phyloP scores from a whole-genome alignment of 2,797 vertebrate genomes.

The Eptatretus atami region DNA sequence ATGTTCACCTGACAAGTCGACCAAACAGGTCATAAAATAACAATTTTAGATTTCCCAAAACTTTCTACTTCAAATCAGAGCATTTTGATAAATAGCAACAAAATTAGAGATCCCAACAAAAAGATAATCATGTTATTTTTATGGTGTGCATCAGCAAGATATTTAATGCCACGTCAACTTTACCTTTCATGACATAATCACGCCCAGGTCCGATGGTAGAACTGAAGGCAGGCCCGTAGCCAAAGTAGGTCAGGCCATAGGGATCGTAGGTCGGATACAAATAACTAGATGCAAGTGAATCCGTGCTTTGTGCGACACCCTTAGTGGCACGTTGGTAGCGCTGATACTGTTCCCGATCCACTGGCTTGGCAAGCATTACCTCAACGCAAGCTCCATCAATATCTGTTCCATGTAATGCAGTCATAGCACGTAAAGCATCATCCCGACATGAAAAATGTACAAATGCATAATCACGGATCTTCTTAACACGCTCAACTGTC shows the following conservation, averaged over 20 bases:
- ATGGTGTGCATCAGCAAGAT: too few species aligned
- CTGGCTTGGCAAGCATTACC: constrained; percentile 49
- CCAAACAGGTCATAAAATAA: too few species aligned
- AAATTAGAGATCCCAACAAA: too few species aligned
- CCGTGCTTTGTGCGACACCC: neutral
- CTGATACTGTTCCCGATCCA: constrained; percentile 20
- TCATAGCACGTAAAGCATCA: constrained; percentile 39
- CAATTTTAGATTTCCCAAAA: too few species aligned
- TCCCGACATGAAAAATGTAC: constrained; percentile 49
- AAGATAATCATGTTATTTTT: too few species aligned
- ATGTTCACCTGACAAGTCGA: too few species aligned
- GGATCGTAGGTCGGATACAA: neutral
- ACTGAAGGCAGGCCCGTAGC: neutral
- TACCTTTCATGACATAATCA: constrained; percentile 4
- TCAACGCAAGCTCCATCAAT: constrained; percentile 48
- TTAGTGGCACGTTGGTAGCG: neutral
- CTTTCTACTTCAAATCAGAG: too few species aligned
- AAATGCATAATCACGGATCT: constrained; percentile 63
- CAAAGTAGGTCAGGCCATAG: neutral
- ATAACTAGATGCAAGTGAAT: neutral
- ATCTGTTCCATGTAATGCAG: constrained; percentile 33
- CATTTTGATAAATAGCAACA: too few species aligned
- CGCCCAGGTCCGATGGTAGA: neutral
- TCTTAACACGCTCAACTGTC: constrained; percentile 52
- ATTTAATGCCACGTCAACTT: too few species aligned